Evolutionary conservation across 2,888 invertebrate genomes (phyloP), one percentile per base, ranked within the genome.

Genomic region (Chloroclysta siterata): DNA sequence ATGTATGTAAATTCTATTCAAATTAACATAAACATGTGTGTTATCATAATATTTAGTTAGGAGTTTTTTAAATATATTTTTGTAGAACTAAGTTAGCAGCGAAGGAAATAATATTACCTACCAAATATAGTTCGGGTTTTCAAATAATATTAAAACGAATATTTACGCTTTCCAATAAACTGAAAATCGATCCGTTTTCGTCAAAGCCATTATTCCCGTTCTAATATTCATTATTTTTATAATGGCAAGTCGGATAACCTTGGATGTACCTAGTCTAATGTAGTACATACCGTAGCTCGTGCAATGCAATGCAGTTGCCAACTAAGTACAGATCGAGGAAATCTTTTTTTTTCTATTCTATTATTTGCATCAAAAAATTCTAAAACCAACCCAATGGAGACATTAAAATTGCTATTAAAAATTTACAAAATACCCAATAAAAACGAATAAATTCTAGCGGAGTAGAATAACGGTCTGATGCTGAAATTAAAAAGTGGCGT

Each of bases 191-290:
- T n/a, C n/a, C n/a, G n/a, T n/a, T n/a, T n/a, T 22, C 2, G 22
- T 22, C 22, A 22, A 22, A 22, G 22, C 22, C n/a, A n/a, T n/a
- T n/a, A n/a, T n/a, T n/a, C n/a, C 22, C 3, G 22, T 3, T 2
- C 22, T 76, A 83, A 82, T 80, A 76, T 80, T 77, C 80, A 82
- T 83, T 80, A 63, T 48, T 60, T 41, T 62, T 17, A 50, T 42
- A 10, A 48, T 60, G 77, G 75, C 60, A 71, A 70, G 67, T 68
- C 73, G 83, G 86, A 87, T 79, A 83, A 85, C 87, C 86, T 87
- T 86, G 82, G 72, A 78, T 79, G 72, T 44, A 44, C 8, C 8
- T 11, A 3, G 11, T 11, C 11, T 39, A 39, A 33, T 33, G 33
- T 0, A 5, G 33, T 39, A 39, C 33, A 22, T 6, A 5, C 33